Evolutionary conservation across 2,113 vertebrate genomes (phyloP), one percentile per base, ranked within the genome.

Genomic region (Catagonus wagneri): DNA sequence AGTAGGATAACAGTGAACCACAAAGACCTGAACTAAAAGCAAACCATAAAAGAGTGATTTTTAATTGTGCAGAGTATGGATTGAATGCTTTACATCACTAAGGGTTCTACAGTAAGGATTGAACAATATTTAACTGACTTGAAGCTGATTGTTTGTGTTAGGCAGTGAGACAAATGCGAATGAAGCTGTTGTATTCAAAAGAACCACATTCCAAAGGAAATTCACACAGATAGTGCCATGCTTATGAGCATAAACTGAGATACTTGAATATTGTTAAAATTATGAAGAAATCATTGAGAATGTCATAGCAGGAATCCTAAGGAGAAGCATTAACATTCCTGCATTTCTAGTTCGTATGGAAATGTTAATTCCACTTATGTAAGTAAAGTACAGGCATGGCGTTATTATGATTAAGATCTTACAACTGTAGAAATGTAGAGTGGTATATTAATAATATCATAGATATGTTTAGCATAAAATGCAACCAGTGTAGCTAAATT

Each of bases 371-470:
- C 86, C 39, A 92, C 79, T 95, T 87, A 87, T 7, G 89, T 96
- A 94, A 95, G 74, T 66, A 68, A 85, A 92, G 54, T 78, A 65
- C 19, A 96, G 89, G 69, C 39, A 78, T 84, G 69, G 23, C 4
- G 0, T 96, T 96, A 95, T 94, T 92, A 90, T 95, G 95, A 97
- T 97, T 97, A 96, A 95, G 69, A 65, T 29, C 69, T 87, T 81
- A 75, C 27, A 74, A 84, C 56, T 90, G 56, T 92, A 94, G 81
- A 97, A 94, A 94, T 90, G 61, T 90, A 69, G 85, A 95, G 34
- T n/a, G 8, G 36, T 89, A 15, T 78, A 93, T 95, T 97, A 93
- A 83, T 97, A 97, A 94, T 93, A 83, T 84, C 84, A 84, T 69
- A 94, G 91, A 69, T 86, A 93, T 56, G 86, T 92, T 96, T 96